A percentile compares a stretch with the other conserved stretches of the same genome.
phyloP scores from a whole-genome alignment of 2,113 vertebrate species.

The Trochalopteron elliotii region DNA sequence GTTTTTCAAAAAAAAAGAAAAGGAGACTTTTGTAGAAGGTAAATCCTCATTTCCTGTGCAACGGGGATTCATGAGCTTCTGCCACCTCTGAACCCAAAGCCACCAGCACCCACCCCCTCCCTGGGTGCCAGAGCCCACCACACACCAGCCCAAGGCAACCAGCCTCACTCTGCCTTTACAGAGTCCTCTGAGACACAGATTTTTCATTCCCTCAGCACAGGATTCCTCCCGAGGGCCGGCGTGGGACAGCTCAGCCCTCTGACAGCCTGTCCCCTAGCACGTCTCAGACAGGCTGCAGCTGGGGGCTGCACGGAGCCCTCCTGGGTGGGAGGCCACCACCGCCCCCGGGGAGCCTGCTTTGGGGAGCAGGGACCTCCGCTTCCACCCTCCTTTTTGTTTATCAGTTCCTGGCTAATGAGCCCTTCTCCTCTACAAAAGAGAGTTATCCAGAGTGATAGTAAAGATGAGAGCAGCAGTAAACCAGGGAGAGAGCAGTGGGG shows the following conservation, averaged over 20 bases:
- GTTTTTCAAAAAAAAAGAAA: neutral
- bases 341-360: neutral
- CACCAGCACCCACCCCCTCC: neutral
- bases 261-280: slow-evolving; percentile 18
- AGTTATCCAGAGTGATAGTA: slow-evolving; percentile 31
- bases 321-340: slow-evolving; percentile 6
- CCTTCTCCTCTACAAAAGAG: neutral
- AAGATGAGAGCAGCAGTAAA: slow-evolving; percentile 50
- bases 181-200: neutral
- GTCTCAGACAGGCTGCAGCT: slow-evolving; percentile 30
- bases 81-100: neutral
- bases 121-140: neutral
- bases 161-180: neutral
- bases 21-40: neutral
- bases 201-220: neutral
- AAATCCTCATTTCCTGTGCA: neutral
- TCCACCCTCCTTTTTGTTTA: slow-evolving; percentile 33
- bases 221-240: rapidly evolving
- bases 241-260: neutral
- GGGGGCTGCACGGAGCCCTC: neutral
- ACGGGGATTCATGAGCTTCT: neutral
- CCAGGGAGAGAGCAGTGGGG: neutral
- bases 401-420: slow-evolving; percentile 34
- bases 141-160: neutral
- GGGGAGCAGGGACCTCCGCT: slow-evolving; percentile 7